These are phyloP conservation scores for Drosophila planitibia DNA, from an alignment of 2,888 invertebrate species.

Conservation along the genomic window DNA sequence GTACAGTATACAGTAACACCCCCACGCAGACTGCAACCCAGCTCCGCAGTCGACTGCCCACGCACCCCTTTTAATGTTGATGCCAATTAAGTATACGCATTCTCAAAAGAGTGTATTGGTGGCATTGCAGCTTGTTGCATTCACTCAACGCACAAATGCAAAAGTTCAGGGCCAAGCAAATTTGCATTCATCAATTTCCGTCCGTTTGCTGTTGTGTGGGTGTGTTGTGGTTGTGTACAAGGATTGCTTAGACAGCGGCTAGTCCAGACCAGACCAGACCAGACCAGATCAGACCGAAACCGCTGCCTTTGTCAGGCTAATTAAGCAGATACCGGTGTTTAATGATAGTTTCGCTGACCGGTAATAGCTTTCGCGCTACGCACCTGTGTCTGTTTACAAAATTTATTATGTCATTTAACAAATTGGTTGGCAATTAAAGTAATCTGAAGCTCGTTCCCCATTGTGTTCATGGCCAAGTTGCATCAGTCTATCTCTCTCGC, in stretches of 20 bases:
- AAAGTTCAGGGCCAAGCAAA: conserved; percentile 71
- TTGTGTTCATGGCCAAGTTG: conserved; percentile 26
- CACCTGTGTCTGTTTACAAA: neutral
- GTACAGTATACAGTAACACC: neutral
- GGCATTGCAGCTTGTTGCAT: conserved; percentile 33
- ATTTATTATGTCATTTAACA: conserved; percentile 34
- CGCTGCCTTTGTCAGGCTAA: conserved; percentile 32
- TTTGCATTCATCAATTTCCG: conserved; percentile 54
- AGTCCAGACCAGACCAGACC: neutral
- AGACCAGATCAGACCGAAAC: neutral
- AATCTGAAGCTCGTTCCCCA: conserved; percentile 44
- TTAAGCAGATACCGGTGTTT: conserved; percentile 49
- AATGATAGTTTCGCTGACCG: conserved; percentile 21
- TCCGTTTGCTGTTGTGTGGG: conserved; percentile 14
- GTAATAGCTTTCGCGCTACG: conserved; percentile 27
- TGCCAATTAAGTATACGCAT: conserved; percentile 62
- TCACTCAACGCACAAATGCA: conserved; percentile 48
- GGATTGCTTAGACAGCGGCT: neutral
- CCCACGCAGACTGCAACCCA: neutral
- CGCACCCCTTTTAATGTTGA: conserved; percentile 12
- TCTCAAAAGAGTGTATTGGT: conserved; percentile 1
- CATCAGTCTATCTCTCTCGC: neutral
- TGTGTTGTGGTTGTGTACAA: conserved; percentile 5
- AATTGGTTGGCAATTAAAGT: conserved; percentile 58
- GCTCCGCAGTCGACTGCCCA: neutral